Evolutionary conservation across 2,797 vertebrate genomes (phyloP).

Genomic region (Neoniphon sammara): DNA sequence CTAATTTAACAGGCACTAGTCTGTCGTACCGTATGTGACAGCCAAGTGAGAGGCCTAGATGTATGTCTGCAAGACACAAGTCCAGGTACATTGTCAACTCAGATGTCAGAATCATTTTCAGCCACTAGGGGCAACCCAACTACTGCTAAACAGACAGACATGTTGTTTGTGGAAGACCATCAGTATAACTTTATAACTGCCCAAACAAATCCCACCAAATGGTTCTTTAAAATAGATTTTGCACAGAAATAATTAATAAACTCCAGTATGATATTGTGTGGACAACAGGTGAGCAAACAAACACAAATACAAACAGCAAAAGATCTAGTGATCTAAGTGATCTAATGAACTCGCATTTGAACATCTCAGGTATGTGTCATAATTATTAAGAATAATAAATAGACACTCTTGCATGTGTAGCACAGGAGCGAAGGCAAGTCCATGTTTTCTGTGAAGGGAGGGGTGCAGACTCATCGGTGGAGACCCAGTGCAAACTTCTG

Average conservation of each 20-base stretch:
- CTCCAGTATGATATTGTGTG: not conserved
- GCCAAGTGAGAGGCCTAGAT: too few species aligned
- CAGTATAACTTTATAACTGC: not conserved
- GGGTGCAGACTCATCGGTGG: constrained; percentile 28
- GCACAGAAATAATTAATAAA: not conserved
- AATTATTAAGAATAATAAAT: constrained; percentile 61
- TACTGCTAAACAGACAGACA: constrained; percentile 8
- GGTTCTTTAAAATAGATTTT: not conserved
- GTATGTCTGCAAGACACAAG: not conserved
- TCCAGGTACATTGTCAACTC: not conserved
- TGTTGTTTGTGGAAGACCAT: constrained; percentile 15
- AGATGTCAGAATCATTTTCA: not conserved
- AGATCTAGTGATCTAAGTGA: not conserved
- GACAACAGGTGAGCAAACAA: not conserved
- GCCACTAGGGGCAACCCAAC: constrained; percentile 51
- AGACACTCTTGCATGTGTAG: constrained; percentile 24
- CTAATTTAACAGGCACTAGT: not conserved
- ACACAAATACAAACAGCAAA: not conserved
- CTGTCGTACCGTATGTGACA: not conserved
- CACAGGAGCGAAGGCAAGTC: constrained; percentile 1
- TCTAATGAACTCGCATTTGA: constrained; percentile 34
- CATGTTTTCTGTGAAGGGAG: constrained; percentile 22
- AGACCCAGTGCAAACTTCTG: constrained; percentile 73
- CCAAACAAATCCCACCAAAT: not conserved
- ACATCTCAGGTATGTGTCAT: constrained; percentile 28